These are phyloP conservation scores for Lithobates sylvaticus DNA, from an alignment of 2,797 vertebrate genomes.

Conservation along the genomic window DNA sequence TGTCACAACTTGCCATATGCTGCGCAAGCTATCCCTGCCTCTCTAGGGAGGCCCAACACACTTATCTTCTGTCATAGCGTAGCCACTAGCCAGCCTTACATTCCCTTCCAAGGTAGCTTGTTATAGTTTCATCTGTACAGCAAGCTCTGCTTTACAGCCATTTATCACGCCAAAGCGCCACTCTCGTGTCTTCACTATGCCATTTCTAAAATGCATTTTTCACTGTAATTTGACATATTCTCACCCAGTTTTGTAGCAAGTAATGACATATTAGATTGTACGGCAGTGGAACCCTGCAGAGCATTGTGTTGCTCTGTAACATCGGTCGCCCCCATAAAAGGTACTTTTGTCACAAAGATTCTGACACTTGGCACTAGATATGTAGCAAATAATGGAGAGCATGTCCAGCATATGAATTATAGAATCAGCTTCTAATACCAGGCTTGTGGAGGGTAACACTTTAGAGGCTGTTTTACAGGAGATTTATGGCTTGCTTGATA, in stretches of 20 bases:
- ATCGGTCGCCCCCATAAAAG: slow-evolving; percentile 21
- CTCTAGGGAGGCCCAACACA: slow-evolving; percentile 39
- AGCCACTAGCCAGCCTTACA: slow-evolving; percentile 30
- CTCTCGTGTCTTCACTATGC: slow-evolving; percentile 15
- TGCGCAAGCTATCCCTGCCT: slow-evolving; percentile 31
- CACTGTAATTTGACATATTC: slow-evolving; percentile 42
- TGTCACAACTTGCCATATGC: slow-evolving; percentile 51
- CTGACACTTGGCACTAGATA: slow-evolving; percentile 32
- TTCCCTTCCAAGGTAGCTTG: slow-evolving; percentile 35
- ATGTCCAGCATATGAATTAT: slow-evolving; percentile 32
- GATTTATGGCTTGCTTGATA: slow-evolving; percentile 5
- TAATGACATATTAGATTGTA: slow-evolving; percentile 42
- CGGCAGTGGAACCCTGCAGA: slow-evolving; percentile 19
- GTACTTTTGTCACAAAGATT: slow-evolving; percentile 31
- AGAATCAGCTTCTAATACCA: background rate
- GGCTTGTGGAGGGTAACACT: slow-evolving; percentile 18
- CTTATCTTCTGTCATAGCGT: slow-evolving; percentile 49
- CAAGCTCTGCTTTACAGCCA: slow-evolving; percentile 25
- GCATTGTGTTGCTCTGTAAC: slow-evolving; percentile 10
- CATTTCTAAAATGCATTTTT: slow-evolving; percentile 29
- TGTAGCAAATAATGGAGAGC: slow-evolving; percentile 24
- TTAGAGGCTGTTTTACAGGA: background rate
- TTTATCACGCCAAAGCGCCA: slow-evolving; percentile 40
- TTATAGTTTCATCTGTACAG: slow-evolving; percentile 41
- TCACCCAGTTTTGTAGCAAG: slow-evolving; percentile 42